Base-by-base conservation (phyloP, 2,797 vertebrate species). In the Aulostomus chinensis region DNA sequence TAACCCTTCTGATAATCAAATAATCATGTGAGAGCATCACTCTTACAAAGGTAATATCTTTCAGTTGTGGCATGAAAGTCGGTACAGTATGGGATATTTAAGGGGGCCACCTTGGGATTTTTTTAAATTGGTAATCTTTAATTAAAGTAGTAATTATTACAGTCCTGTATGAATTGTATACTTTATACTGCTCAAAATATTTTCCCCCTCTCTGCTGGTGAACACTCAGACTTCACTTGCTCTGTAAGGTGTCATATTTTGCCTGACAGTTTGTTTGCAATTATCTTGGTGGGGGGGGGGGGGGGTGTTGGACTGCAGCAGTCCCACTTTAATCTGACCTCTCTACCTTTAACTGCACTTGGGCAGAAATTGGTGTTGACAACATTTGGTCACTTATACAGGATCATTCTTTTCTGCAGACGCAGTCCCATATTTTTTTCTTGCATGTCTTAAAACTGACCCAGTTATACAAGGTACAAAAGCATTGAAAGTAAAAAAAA, bases 361-460 rank as follows among this genome's bases (percentile, higher is more conserved):
- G 37, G 57, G 63, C 50, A 39, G 32, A 73, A 48, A 57, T 57
- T 56, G 24, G 6, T 58, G 47, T 28, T 57, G 21, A 58, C 68
- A 77, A 54, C 48, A 53, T 76, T 68, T 71, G 60, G 36, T 22
- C 56, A 48, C 50, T 77, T 72, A 84, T 76, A 13, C 40, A n/a
- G n/a, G n/a, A 28, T 61, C 18, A 71, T 74, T 74, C 40, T 37
- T 36, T 57, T 54, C 59, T 58, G 49, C 64, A 77, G 65, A 68
- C 50, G 37, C 70, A 59, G 57, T 53, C 43, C 67, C 36, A 33
- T 64, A 46, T 65, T 63, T 67, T 37, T 46, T 10, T n/a, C n/a
- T n/a, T n/a, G n/a, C n/a, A n/a, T n/a, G n/a, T n/a, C n/a, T n/a
- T n/a, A n/a, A n/a, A n/a, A n/a, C n/a, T n/a, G n/a, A n/a, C n/a